Conservation (phyloP, 2,797 vertebrate genomes). For the Presbytis comata region DNA sequence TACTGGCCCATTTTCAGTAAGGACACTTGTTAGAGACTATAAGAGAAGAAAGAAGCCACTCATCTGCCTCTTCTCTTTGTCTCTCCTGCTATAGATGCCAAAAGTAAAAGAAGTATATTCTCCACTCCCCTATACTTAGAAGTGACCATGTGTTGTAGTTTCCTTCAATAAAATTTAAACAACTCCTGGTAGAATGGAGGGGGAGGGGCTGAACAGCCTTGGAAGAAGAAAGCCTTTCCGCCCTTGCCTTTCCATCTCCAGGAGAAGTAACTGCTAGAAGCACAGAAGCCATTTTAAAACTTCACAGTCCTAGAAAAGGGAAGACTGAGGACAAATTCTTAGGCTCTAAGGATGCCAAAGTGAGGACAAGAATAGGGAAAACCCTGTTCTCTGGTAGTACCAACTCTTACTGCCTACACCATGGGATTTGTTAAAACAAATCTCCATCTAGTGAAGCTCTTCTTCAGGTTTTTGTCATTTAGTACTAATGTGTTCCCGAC, state of each 20-base stretch:
- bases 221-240: neutral
- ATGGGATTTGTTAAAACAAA: neutral
- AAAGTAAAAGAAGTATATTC: neutral
- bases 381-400: neutral
- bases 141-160: neutral
- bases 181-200: neutral
- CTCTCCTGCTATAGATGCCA: too few relatives aligned
- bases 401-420: neutral
- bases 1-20: neutral
- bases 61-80: neutral
- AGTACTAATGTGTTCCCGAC: neutral
- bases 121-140: neutral
- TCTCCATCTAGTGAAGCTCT: neutral
- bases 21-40: neutral
- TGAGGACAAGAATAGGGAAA: neutral
- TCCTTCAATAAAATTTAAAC: neutral
- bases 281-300: neutral
- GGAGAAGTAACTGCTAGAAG: neutral
- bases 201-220: neutral
- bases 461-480: neutral
- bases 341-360: neutral
- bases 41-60: neutral
- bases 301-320: neutral
- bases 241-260: neutral
- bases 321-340: neutral